These are phyloP conservation scores for Brachypteracias leptosomus DNA, from an alignment of 2,113 vertebrate genomes.

Conservation along the genomic window DNA sequence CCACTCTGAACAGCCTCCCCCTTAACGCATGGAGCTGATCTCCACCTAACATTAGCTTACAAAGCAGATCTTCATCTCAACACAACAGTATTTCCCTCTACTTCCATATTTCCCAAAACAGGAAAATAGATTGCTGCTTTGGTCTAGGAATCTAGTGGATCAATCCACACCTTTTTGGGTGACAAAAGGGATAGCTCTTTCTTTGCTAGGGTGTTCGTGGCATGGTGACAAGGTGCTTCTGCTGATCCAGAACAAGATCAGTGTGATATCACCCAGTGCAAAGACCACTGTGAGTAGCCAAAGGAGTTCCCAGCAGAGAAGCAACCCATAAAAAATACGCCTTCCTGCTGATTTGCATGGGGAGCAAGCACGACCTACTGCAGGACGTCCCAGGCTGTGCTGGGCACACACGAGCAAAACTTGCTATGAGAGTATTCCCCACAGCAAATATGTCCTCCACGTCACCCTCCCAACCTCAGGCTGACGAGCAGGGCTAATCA, in stretches of 20 bases:
- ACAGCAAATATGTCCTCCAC: not conserved
- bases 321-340: not conserved
- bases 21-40: not conserved
- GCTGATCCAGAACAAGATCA: not conserved
- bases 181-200: not conserved
- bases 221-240: not conserved
- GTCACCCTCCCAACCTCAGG: not conserved
- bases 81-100: not conserved
- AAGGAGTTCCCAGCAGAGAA: not conserved
- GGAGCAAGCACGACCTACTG: not conserved
- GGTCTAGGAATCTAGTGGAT: not conserved
- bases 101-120: not conserved
- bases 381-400: not conserved
- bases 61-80: not conserved
- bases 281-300: not conserved
- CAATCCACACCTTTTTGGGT: not conserved
- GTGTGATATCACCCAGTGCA: accelerated
- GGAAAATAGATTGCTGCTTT: not conserved
- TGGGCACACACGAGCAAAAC: not conserved
- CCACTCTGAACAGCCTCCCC: not conserved
- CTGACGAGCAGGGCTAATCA: not conserved
- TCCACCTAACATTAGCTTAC: not conserved
- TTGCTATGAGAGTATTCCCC: not conserved
- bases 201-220: not conserved
- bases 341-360: accelerated